A percentile compares a stretch with the other conserved stretches of the same genome.
These are phyloP conservation scores for Sarcophaga peregrina DNA, from an alignment of 1,140 invertebrate genomes.

Conservation along the genomic window DNA sequence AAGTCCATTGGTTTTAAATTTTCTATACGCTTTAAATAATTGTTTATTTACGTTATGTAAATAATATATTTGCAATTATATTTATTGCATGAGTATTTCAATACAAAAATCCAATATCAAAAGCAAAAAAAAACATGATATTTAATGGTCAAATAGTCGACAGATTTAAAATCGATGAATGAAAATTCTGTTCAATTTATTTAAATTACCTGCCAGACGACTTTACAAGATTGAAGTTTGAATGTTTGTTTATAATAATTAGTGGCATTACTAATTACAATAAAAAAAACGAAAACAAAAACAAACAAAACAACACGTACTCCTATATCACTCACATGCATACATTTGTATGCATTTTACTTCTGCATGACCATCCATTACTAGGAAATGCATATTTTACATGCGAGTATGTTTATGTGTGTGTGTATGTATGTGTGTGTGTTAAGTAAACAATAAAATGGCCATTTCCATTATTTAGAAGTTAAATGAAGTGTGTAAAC, in stretches of 20 bases:
- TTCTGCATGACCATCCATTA: not conserved
- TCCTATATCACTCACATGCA: not conserved
- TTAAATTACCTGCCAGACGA: not conserved
- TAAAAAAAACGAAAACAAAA: not conserved
- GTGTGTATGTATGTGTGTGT: too few species aligned
- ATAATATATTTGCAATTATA: too few species aligned
- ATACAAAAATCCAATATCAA: too few species aligned
- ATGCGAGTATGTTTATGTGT: too few species aligned
- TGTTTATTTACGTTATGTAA: too few species aligned
- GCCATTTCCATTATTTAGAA: slow-evolving; percentile 10
- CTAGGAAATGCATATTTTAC: too few species aligned
- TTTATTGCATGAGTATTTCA: too few species aligned
- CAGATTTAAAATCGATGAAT: not conserved
- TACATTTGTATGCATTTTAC: not conserved
- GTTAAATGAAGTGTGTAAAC: not conserved
- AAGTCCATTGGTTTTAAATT: too few species aligned
- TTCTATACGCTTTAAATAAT: too few species aligned
- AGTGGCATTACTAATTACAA: slow-evolving; percentile 1
- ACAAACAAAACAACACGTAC: not conserved
- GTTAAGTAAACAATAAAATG: not conserved
- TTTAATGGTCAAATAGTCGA: too few species aligned
- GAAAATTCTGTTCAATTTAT: not conserved
- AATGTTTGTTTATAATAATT: slow-evolving; percentile 7
- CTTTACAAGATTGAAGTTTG: not conserved
- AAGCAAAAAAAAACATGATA: too few species aligned